A percentile compares a stretch with the other conserved stretches of the same genome.
Evolutionary conservation across 2,797 vertebrate genomes (phyloP).

Genomic region (Coregonus ussuriensis): DNA sequence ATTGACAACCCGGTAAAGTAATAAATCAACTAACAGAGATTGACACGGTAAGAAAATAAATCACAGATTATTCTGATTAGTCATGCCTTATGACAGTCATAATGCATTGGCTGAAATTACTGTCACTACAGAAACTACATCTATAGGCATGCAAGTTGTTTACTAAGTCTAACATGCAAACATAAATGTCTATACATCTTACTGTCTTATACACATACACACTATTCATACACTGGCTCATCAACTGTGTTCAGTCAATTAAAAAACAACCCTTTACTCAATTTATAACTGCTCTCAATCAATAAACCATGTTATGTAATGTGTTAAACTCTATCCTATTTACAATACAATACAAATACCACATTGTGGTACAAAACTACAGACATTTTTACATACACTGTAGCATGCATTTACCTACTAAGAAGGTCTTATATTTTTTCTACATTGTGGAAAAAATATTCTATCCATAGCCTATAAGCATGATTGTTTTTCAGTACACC

Average conservation of each 20-base stretch:
- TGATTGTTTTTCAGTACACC: not conserved
- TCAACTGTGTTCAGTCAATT: not conserved
- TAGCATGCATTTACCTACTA: not conserved
- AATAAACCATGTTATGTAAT: not conserved
- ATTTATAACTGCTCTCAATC: not conserved
- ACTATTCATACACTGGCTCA: not conserved
- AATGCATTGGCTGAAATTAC: not conserved
- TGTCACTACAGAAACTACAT: not conserved
- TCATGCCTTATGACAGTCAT: not conserved
- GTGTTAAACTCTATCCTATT: slow-evolving; percentile 5
- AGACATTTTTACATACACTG: not conserved
- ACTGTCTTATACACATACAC: not conserved
- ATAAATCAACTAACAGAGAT: not conserved
- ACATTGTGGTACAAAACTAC: slow-evolving; percentile 1
- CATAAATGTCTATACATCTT: not conserved
- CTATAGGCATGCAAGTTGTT: not conserved
- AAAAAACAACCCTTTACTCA: not conserved
- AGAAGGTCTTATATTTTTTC: not conserved
- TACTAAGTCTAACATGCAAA: slow-evolving; percentile 4
- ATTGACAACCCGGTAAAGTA: not conserved
- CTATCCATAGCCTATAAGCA: not conserved
- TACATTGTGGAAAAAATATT: not conserved
- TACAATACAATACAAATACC: slow-evolving; percentile 13
- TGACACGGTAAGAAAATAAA: not conserved
- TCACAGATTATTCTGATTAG: not conserved